Percentiles rank a stretch among this genome's conserved stretches.
Evolutionary conservation across 2,797 vertebrate species (phyloP).

Genomic region (Schizothorax lantsangensis): DNA sequence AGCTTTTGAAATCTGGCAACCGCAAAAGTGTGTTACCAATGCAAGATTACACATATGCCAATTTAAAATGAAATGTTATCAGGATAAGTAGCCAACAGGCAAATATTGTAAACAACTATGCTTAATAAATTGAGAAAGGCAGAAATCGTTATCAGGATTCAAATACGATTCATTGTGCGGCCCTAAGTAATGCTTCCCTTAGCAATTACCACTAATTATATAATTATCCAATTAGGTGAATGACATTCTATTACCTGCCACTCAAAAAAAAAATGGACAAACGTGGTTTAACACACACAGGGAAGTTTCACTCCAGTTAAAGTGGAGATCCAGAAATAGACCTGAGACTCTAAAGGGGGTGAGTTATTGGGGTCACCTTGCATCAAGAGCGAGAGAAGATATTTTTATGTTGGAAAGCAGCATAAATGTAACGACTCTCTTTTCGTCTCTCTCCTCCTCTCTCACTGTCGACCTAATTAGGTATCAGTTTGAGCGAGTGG

Average conservation of each 20-base stretch:
- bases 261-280: conserved; percentile 1
- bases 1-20: neutral
- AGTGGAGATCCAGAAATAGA: conserved; percentile 79
- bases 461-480: conserved; percentile 87
- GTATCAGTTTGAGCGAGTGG: conserved; percentile 79
- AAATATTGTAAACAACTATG: neutral
- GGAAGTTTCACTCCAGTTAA: conserved; percentile 17
- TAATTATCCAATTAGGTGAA: conserved; percentile 42
- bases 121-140: neutral
- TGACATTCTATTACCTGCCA: conserved; percentile 8
- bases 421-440: conserved; percentile 61
- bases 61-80: neutral
- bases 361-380: conserved; percentile 89
- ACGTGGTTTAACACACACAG: conserved; percentile 4
- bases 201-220: neutral
- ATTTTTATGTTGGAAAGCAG: conserved; percentile 79
- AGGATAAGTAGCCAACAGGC: neutral
- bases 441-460: conserved; percentile 76
- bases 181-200: neutral
- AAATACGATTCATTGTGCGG: neutral
- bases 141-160: neutral
- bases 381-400: conserved; percentile 79
- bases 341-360: conserved; percentile 72
- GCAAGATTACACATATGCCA: neutral
- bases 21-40: neutral